Evolutionary conservation across 2,888 invertebrate species (phyloP), one percentile per base, ranked within the genome.

Genomic region (Gerris lacustris): DNA sequence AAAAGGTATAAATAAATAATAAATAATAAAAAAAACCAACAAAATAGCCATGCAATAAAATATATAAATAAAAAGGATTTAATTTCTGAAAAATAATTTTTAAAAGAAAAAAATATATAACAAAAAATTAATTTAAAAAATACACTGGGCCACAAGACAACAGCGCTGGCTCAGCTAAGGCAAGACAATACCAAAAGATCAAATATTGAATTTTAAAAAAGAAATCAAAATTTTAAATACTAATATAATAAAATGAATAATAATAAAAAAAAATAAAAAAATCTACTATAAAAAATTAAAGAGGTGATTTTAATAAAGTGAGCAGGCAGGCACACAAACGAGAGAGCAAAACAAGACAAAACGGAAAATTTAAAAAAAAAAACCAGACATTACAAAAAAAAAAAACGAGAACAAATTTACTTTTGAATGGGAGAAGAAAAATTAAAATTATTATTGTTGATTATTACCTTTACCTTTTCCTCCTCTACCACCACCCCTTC

Each of bases 381-480:
- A 31, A 31, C 31, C 31, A 31, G 31, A 31, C 31, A 31, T 31
- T 31, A 31, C 31, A 31, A 31, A 31, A 31, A 31, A 31, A 31
- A 31, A 31, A 31, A 31, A 31, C 31, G 31, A 31, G 31, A 31
- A 31, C 31, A 31, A 31, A 31, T 31, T 31, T 31, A 31, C 31
- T 31, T 31, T 31, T 55, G 15, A 11, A 55, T 2, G 15, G 55
- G 55, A 55, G 15, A 55, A 55, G 5, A 55, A 15, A 55, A 55
- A 55, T 11, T 55, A 55, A 11, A 11, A 11, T 4, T 55, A 15
- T 55, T 55, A 55, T 11, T 11, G 15, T 55, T 55, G 55, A 55
- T 55, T 15, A 55, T 55, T 91, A 91, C 92, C 92, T 92, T 92
- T 92, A 84, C 87, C 87, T 83, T 87, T 75, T 72, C 76, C 77